Evolutionary conservation across 2,888 invertebrate species (phyloP).

Genomic region (Aelia acuminata): DNA sequence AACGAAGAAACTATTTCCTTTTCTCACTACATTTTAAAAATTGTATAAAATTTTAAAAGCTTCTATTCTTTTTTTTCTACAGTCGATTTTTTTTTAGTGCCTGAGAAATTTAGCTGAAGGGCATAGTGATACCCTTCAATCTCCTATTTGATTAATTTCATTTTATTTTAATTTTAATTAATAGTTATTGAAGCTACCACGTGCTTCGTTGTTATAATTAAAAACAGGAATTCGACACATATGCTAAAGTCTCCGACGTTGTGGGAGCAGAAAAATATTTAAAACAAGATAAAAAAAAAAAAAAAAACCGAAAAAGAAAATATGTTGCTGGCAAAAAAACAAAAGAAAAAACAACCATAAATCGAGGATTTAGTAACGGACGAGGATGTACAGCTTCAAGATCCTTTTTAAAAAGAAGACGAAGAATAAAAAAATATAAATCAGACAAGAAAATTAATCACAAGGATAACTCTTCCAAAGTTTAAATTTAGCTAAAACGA

Average conservation of each 20-base stretch:
- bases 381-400: background rate
- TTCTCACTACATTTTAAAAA: too few relatives aligned
- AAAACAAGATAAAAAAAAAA: background rate
- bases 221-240: background rate
- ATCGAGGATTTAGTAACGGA: background rate
- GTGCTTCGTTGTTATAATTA: background rate
- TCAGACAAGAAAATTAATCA: background rate
- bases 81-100: too few relatives aligned
- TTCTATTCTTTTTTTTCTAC: too few relatives aligned
- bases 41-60: too few relatives aligned
- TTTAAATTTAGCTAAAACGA: too few relatives aligned
- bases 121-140: background rate
- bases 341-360: too few relatives aligned
- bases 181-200: background rate
- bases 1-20: too few relatives aligned
- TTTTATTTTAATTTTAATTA: background rate
- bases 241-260: background rate
- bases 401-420: background rate
- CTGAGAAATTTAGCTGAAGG: too few relatives aligned
- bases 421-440: background rate
- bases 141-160: background rate
- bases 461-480: background rate
- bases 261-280: background rate
- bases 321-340: background rate
- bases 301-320: background rate